phyloP scores from a whole-genome alignment of 2,888 invertebrate genomes.

The Chrysolina haemoptera region DNA sequence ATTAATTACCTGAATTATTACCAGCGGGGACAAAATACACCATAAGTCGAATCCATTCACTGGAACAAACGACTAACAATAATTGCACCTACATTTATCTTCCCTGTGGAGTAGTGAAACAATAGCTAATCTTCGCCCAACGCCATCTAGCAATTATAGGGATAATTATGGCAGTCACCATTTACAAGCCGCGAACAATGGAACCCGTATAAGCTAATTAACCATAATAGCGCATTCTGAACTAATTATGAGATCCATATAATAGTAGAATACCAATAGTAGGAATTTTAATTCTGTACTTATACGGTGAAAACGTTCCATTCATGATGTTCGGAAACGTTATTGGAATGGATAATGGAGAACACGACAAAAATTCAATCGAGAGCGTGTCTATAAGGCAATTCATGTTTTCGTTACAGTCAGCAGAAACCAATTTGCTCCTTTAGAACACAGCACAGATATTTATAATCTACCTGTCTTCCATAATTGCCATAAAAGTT shows the following conservation, averaged over 20 bases:
- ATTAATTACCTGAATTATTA: conserved; percentile 43
- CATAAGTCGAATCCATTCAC: conserved; percentile 66
- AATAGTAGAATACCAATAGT: conserved; percentile 3
- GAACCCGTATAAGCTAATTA: conserved; percentile 22
- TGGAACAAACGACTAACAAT: conserved; percentile 69
- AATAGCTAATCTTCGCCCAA: conserved; percentile 68
- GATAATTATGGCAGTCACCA: conserved; percentile 63
- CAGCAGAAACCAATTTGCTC: no score
- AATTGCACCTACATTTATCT: conserved; percentile 69
- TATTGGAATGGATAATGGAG: not conserved
- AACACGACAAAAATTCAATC: no score
- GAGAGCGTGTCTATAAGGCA: no score
- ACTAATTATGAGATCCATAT: conserved; percentile 31
- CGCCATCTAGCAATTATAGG: conserved; percentile 69
- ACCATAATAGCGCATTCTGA: conserved; percentile 29
- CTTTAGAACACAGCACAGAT: no score
- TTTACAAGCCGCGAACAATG: conserved; percentile 38
- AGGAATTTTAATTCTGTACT: conserved; percentile 13
- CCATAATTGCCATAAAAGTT: no score
- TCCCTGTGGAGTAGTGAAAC: conserved; percentile 67
- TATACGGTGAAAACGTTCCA: conserved; percentile 14
- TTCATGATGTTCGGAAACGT: not conserved
- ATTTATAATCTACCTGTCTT: no score
- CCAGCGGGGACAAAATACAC: conserved; percentile 50
- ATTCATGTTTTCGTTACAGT: no score